Base-by-base conservation (phyloP, 2,888 invertebrate genomes). In the Azorinus chamasolen region DNA sequence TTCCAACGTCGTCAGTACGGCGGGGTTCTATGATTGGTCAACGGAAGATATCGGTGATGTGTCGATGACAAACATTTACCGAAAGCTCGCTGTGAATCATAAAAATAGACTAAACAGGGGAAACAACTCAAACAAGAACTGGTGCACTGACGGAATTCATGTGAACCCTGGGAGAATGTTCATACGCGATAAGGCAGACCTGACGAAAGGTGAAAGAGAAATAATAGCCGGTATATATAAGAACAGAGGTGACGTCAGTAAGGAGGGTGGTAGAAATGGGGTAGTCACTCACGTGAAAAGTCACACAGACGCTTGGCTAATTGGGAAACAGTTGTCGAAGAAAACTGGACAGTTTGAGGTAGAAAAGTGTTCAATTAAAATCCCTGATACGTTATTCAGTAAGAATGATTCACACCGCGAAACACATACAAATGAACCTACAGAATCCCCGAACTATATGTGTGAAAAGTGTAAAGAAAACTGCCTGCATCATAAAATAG, bases 151-250 rank as follows among this genome's bases (percentile, higher is more conserved):
- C 53, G 84, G 81, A 3, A 48, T 83, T 25, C 58, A 81, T 54
- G 24, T 87, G 10, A 86, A 75, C 58, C 84, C 87, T 0, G 88
- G 89, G 1, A 58, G 89, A 53, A 88, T 90, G 88, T 90, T 90
- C 50, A 53, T 87, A 5, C 61, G 88, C 22, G 88, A 88, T 64
- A 90, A 90, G 54, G 87, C 85, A 16, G 83, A 80, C n/a, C 73
- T 90, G 25, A 90, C 89, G n/a, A 87, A 87, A 70, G 89, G 89
- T 1, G 89, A 90, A 68, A 77, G 83, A 46, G 89, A 90, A 73
- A 89, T 90, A 25, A 90, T 90, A 48, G 84, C 87, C 16, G 89
- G 89, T 12, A 90, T 90, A 25, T 89, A 83, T 80, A 85, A 81
- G 66, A 90, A 90, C 58, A 77, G 89, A 43, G 85, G 88, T 32